Base-by-base conservation (phyloP, 2,113 vertebrate species). In the Paratilapia polleni region DNA sequence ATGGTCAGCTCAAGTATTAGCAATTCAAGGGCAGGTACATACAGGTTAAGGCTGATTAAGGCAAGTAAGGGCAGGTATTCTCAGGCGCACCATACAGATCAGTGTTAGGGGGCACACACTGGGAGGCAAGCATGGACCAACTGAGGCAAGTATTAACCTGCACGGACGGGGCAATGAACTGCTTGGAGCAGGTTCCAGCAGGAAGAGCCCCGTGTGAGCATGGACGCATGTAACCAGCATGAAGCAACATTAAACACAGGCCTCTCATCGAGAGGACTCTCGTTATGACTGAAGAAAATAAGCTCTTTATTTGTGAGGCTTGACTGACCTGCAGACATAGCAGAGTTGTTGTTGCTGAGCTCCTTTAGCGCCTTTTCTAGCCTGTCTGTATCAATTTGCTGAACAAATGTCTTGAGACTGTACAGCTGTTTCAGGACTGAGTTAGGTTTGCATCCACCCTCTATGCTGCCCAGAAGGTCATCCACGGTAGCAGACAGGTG, bases 251-350 rank as follows among this genome's bases (percentile, higher is more conserved):
- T 59, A 2, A 54, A 34, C 4, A 76, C 43, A 19, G 20, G 5
- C 14, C 28, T 80, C 13, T 19, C 26, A 0, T 31, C 20, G 15
- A 68, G 41, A 11, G 8, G 38, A 38, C 38, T 10, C 38, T 38
- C 28, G 28, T 47, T 47, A 15, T 14, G 12, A 47, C 13, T 4
- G 43, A 20, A 70, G 66, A 15, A 70, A 0, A 19, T 28, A 28
- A 26, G 0, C 9, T 70, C 58, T 8, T 0, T 4, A n/a, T 36
- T 38, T 58, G 28, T 14, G 17, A 60, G 24, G 59, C 36, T 24
- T n/a, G 24, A 86, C 56, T 81, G 56, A 96, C 95, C 95, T 81
- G 83, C 54, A 78, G 93, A 66, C 90, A 96, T 49, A 12, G 22
- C 13, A 11, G 83, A 82, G 11, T 54, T 78, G 68, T n/a, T 20